phyloP scores from a whole-genome alignment of 2,113 vertebrate species.

The Addax nasomaculatus region DNA sequence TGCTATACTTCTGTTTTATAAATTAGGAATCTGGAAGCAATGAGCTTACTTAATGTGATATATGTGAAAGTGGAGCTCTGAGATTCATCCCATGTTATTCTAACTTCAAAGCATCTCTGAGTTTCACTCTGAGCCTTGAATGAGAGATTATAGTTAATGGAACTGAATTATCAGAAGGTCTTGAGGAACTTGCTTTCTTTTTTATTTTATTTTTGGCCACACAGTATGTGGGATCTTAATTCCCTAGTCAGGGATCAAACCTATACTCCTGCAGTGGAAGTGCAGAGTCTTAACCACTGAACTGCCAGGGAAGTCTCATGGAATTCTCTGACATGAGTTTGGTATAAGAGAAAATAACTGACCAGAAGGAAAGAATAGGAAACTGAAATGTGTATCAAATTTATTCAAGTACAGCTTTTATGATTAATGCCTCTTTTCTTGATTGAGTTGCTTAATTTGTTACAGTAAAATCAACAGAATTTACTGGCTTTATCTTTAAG shows the following conservation, averaged over 20 bases:
- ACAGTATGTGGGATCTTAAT: neutral
- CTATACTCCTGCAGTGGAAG: neutral
- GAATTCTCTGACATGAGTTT: neutral
- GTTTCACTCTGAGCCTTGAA: neutral
- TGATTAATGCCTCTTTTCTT: neutral
- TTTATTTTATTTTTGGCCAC: neutral
- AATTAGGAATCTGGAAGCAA: neutral
- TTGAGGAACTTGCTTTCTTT: neutral
- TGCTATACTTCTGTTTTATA: neutral
- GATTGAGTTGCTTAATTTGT: neutral
- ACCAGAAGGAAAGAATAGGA: neutral
- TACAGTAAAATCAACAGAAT: neutral
- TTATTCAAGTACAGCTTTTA: neutral
- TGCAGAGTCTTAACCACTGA: neutral
- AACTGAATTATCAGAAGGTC: neutral
- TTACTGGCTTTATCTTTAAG: neutral
- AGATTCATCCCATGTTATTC: too few species aligned
- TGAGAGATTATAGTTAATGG: neutral
- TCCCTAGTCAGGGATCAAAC: neutral
- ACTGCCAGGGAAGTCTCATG: neutral
- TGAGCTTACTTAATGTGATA: neutral
- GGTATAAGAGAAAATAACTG: neutral
- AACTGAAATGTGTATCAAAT: neutral
- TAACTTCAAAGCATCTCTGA: neutral
- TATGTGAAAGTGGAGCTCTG: neutral